Percentiles rank a stretch among this genome's conserved stretches.
Evolutionary conservation across 2,797 vertebrate species (phyloP).

Genomic region (Urosaurus nigricauda): DNA sequence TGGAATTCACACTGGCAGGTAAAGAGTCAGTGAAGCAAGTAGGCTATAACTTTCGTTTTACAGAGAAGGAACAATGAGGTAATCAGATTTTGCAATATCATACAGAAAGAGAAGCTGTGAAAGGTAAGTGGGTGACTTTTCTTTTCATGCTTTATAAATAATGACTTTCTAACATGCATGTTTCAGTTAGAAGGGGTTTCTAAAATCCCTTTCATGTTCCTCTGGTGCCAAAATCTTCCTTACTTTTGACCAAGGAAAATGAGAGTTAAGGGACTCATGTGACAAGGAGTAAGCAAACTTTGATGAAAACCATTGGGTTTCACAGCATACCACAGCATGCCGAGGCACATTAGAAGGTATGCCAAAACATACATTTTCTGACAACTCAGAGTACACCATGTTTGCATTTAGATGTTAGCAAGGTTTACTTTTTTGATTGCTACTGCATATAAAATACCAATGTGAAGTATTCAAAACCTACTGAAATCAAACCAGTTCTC

Average conservation of each 20-base stretch:
- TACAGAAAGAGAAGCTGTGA: not conserved
- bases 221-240: not conserved
- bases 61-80: not conserved
- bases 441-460: not conserved
- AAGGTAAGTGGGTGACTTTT: conserved; percentile 7
- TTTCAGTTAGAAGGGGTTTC: not conserved
- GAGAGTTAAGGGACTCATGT: not conserved
- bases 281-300: not conserved
- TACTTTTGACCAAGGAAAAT: not conserved
- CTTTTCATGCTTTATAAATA: not conserved
- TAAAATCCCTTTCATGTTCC: not conserved
- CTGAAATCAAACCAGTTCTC: not conserved
- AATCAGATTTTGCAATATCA: not conserved
- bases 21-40: not conserved
- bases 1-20: not conserved
- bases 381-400: not conserved
- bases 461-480: not conserved
- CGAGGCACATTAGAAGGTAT: not conserved
- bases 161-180: not conserved
- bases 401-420: not conserved
- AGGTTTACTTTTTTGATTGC: not conserved
- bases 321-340: not conserved
- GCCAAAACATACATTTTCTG: not conserved
- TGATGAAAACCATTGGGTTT: not conserved
- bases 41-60: not conserved